A percentile compares a stretch with the other conserved stretches of the same genome.
These are phyloP conservation scores for Cyrtodaria siliqua DNA, from an alignment of 2,888 invertebrate genomes.

Conservation along the genomic window DNA sequence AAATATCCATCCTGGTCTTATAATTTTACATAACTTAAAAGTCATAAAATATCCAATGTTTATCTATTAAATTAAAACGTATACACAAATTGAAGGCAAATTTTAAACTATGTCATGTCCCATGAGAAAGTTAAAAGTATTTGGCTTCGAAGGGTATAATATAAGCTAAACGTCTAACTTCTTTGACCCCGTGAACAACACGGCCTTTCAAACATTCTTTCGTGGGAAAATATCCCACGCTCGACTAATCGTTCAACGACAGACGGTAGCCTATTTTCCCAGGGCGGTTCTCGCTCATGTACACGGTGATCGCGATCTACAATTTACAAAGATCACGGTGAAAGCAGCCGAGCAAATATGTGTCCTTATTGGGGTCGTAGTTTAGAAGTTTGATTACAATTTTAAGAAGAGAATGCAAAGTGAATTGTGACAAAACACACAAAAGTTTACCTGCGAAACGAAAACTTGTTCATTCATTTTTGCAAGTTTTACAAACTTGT, in stretches of 20 bases:
- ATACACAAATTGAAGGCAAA: too few relatives aligned
- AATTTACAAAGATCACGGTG: background rate
- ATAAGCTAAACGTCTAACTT: constrained; percentile 15
- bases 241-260: constrained; percentile 39
- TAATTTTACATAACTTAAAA: too few relatives aligned
- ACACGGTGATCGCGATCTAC: background rate
- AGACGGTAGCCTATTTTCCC: constrained; percentile 57
- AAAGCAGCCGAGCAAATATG: constrained; percentile 26
- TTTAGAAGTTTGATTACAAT: constrained; percentile 4
- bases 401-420: background rate
- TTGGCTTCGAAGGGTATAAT: constrained; percentile 1
- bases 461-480: constrained; percentile 78
- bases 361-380: constrained; percentile 4
- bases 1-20: too few relatives aligned
- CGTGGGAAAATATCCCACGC: constrained; percentile 69
- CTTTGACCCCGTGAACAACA: constrained; percentile 47
- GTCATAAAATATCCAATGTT: too few relatives aligned
- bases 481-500: constrained; percentile 62
- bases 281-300: constrained; percentile 29
- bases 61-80: too few relatives aligned
- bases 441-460: constrained; percentile 73
- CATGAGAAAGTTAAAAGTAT: constrained; percentile 14
- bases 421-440: constrained; percentile 6
- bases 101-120: too few relatives aligned
- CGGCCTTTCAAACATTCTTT: constrained; percentile 51